Evolutionary conservation across 2,113 vertebrate genomes (phyloP), one percentile per base, ranked within the genome.

Genomic region (Hemiprocne comata): DNA sequence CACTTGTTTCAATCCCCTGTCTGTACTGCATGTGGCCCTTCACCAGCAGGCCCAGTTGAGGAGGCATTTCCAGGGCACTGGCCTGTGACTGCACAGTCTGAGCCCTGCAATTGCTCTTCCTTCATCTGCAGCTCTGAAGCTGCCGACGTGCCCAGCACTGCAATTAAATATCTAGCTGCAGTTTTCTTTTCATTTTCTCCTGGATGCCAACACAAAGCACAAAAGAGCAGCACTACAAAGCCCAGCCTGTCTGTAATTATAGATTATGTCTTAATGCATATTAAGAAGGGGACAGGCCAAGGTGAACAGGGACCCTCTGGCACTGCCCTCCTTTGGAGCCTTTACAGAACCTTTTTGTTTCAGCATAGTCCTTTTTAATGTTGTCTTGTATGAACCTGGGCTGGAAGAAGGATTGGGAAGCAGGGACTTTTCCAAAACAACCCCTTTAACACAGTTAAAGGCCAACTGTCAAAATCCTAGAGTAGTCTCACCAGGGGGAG

Each of bases 131-230:
- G 70, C 69, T 71, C 74, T 69, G 82, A 87, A 86, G 65, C 86
- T 60, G 77, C 66, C 4, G 13, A 28, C 29, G 1, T 28, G 76
- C 76, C 48, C 83, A 31, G 61, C 21, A 40, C 65, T 83, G 65
- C 77, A 88, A 86, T 92, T 90, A 92, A 71, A 33, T 6, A 46
- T 28, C 75, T 71, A 51, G 12, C 86, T 64, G 60, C 69, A 86
- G 19, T 38, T 88, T 81, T 89, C 3, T 38, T 88, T 77, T 91
- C 2, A 83, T 93, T 87, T 89, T 50, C 89, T 86, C 38, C 79
- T 85, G 48, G 74, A 44, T 21, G 82, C 36, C 34, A 78, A n/a
- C 62, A 92, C 71, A 95, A 94, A 93, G 88, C 46, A 88, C 61
- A 88, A 61, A 42, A 40, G 62, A 78, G 81, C 50, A 92, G 70